phyloP scores from a whole-genome alignment of 2,888 invertebrate genomes.

The Brenthis hecate region DNA sequence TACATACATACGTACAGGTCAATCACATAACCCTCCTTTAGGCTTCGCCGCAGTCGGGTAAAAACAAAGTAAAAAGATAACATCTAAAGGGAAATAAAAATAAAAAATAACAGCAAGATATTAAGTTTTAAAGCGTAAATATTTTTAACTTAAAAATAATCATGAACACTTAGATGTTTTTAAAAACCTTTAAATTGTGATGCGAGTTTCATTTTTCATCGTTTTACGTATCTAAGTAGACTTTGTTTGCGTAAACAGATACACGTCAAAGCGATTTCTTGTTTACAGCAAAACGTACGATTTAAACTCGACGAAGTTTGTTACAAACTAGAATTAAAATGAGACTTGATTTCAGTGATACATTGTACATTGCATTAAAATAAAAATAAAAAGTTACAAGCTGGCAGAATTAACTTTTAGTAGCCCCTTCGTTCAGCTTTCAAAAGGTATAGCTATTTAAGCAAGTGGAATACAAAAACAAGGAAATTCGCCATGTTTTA shows the following conservation, averaged over 20 bases:
- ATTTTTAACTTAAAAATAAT: background rate
- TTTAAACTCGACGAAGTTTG: constrained; percentile 23
- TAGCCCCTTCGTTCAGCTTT: background rate
- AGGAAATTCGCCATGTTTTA: no score
- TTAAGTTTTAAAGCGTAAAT: no score
- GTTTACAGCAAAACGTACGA: constrained; percentile 31
- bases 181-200: constrained; percentile 14
- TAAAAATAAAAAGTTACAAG: background rate
- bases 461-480: no score
- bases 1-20: no score
- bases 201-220: constrained; percentile 22
- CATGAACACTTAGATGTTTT: constrained; percentile 1
- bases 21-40: no score
- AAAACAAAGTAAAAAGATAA: no score
- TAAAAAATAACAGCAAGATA: no score
- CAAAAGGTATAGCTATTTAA: no score
- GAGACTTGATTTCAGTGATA: constrained; percentile 3
- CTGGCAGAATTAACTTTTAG: constrained; percentile 8
- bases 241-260: constrained; percentile 29
- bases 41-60: no score
- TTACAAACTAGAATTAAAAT: constrained; percentile 26
- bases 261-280: constrained; percentile 33
- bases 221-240: constrained; percentile 11
- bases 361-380: constrained; percentile 9
- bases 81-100: no score